Evolutionary conservation across 2,113 vertebrate genomes (phyloP).

Genomic region (Cricetomys ansorgei): DNA sequence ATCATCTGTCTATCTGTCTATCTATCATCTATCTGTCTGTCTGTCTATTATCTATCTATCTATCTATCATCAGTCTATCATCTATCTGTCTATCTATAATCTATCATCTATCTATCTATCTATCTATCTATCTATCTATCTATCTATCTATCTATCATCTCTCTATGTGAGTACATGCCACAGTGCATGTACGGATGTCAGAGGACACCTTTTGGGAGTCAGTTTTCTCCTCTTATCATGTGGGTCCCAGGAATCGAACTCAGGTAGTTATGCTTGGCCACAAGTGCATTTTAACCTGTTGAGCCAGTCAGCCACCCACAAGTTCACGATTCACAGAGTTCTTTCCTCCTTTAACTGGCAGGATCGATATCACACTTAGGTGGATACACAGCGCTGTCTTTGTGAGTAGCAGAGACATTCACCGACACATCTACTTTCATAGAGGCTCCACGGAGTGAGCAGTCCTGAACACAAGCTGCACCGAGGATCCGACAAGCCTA

Average conservation of each 20-base stretch:
- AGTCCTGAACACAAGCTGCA: background rate
- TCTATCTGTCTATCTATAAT: too few species aligned
- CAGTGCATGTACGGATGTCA: background rate
- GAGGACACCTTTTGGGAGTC: background rate
- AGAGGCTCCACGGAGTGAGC: background rate
- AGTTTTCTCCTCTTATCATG: background rate
- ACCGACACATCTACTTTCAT: constrained; percentile 19
- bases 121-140: too few species aligned
- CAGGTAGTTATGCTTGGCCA: background rate
- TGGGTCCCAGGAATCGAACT: background rate
- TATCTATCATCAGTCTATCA: too few species aligned
- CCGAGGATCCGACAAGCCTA: background rate
- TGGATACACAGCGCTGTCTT: background rate
- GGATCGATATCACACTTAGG: background rate
- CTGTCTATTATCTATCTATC: too few species aligned
- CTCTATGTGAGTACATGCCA: background rate
- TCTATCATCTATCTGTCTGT: too few species aligned
- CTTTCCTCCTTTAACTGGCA: background rate
- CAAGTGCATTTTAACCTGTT: background rate
- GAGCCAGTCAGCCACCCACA: background rate
- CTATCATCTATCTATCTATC: too few species aligned
- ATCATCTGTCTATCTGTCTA: too few species aligned
- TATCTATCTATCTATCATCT: too few species aligned
- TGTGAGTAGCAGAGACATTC: constrained; percentile 8
- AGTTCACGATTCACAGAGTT: background rate